Evolutionary conservation across 1,140 invertebrate species (phyloP), one percentile per base, ranked within the genome.

Genomic region (Papilio machaon): DNA sequence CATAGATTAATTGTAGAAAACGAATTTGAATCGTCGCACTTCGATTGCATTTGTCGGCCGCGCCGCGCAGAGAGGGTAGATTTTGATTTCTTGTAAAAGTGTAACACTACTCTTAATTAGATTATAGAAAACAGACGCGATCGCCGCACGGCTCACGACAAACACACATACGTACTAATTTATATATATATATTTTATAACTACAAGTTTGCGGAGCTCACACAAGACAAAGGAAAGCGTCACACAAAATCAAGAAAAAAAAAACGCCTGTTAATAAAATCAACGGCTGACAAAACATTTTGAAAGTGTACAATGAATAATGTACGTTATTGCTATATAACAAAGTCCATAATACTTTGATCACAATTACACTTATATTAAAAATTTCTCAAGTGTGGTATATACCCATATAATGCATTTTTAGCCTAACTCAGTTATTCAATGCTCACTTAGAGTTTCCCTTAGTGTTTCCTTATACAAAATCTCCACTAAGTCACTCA

Each of bases 61-160:
- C 49, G 85, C 84, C 86, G 52, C 49, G 85, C 84, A 86, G 85
- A 87, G 82, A 86, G 81, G 86, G 89, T 88, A 88, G 85, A 87
- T 90, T 92, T 92, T 94, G 91, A 93, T 94, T 90, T 87, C 87
- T 88, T 93, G 91, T 92, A 91, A 94, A 94, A 94, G 88, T 90
- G 88, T 89, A 90, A 91, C 89, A 89, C 92, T 94, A 94, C 91
- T 85, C 91, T 94, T 94, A 92, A 86, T 87, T 90, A 91, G 80
- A 87, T 88, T 86, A 91, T 91, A 94, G 89, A 92, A 92, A 91
- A 91, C 82, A 84, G 58, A 87, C 89, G 88, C 91, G 91, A 88
- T 88, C 91, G 89, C 91, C 92, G 70, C 85, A 83, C 84, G 78
- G 80, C 87, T 80, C 80, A 80, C 81, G 82, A 90, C 87, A 87